Evolutionary conservation across 2,888 invertebrate species (phyloP), one percentile per base, ranked within the genome.

Genomic region (Formica aserva): DNA sequence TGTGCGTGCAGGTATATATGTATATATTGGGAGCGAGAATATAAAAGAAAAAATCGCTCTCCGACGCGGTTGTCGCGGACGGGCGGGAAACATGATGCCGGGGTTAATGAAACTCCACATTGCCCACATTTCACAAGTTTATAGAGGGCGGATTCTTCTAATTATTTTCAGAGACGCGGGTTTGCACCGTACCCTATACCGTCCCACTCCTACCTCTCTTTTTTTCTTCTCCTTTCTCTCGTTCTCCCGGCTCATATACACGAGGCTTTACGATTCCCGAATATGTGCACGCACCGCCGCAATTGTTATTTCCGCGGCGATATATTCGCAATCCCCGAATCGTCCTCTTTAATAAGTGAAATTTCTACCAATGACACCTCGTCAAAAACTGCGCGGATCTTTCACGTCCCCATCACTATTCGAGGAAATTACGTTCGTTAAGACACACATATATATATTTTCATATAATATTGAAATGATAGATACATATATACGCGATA

Each of bases 71-170:
- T 22, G 55, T 29, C 41, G 60, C 78, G 57, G 45, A 45, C 76
- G 45, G 26, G 60, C 29, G 57, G 74, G 72, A 60, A 72, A 45
- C 72, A 80, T 45, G 72, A 72, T 80, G 72, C 74, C 60, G 74
- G 29, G 60, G 65, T 85, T 65, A 76, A 77, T 57, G 83, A 83
- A 83, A 82, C 82, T 66, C 77, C 60, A 66, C 76, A 72, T 80
- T 45, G 78, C 60, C 74, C 74, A 80, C 72, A 80, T 80, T 72
- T 80, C 78, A 72, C 78, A 60, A 80, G 72, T 72, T 80, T 80
- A 78, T 78, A 80, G 78, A 72, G 55, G 78, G 45, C 60, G 60
- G 8, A 18, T 8, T 80, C 78, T 72, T 80, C 78, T 80, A 80
- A 80, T 80, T 80, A 80, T 80, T 80, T 80, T 48, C 82, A 74